These are phyloP conservation scores for Trichacis sp. DNA, from an alignment of 2,888 invertebrate species.

Conservation along the genomic window DNA sequence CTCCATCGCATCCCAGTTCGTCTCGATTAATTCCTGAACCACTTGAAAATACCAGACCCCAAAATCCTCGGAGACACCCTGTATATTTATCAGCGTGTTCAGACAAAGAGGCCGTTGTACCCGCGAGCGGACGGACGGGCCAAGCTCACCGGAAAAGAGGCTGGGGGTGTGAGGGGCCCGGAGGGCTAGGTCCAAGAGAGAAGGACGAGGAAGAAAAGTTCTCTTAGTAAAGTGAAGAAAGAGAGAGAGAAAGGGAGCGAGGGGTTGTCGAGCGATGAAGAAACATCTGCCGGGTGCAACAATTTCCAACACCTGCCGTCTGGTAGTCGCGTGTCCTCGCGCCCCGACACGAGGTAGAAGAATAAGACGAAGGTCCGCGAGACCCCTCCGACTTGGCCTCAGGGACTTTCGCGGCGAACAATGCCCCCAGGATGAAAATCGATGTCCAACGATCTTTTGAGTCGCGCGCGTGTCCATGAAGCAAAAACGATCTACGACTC, in stretches of 20 bases:
- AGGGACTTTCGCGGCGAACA: not conserved
- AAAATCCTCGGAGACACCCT: not conserved
- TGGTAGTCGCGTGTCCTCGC: constrained; percentile 65
- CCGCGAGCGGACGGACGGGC: constrained; percentile 1
- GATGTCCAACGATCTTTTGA: constrained; percentile 6
- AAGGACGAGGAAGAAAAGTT: constrained; percentile 22
- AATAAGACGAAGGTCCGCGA: constrained; percentile 11
- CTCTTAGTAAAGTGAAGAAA: constrained; percentile 26
- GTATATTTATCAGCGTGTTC: constrained; percentile 3
- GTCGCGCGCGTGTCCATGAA: not conserved
- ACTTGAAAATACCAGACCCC: too few species aligned
- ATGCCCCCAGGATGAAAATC: constrained; percentile 1
- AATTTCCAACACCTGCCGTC: constrained; percentile 67
- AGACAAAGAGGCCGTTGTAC: constrained; percentile 8
- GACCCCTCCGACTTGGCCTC: not conserved
- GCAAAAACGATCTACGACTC: not conserved
- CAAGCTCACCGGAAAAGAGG: constrained; percentile 6
- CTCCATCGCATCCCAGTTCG: too few species aligned
- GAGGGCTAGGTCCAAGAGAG: constrained; percentile 24
- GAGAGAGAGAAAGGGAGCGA: constrained; percentile 21
- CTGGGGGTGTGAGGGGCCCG: constrained; percentile 3
- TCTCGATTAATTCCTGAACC: too few species aligned
- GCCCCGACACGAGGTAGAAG: constrained; percentile 41
- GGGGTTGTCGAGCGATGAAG: constrained; percentile 45
- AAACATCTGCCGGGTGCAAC: constrained; percentile 67